Evolutionary conservation across 2,113 vertebrate genomes (phyloP).

Genomic region (Urocynchramus pylzowi): DNA sequence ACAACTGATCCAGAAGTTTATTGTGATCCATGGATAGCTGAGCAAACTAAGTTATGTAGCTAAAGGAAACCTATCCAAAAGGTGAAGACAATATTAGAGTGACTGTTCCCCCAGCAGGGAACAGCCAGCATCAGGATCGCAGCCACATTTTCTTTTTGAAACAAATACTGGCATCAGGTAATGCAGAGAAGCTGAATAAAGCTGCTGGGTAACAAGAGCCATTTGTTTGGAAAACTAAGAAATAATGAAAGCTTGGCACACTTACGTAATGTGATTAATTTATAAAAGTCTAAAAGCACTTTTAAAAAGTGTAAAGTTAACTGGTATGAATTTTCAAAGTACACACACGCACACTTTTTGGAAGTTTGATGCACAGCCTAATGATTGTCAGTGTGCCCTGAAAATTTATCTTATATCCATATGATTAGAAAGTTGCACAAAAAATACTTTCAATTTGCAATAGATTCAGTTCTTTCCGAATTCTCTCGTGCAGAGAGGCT

Average conservation of each 20-base stretch:
- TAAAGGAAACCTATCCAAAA: background rate
- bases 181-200: background rate
- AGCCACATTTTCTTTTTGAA: background rate
- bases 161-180: background rate
- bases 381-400: background rate
- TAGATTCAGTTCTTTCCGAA: background rate
- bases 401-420: background rate
- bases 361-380: background rate
- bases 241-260: background rate
- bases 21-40: background rate
- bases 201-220: background rate
- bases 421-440: background rate
- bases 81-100: background rate
- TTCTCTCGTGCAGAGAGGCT: background rate
- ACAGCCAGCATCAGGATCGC: background rate
- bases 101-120: background rate
- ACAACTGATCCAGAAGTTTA: background rate
- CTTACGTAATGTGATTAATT: background rate
- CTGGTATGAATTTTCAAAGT: background rate
- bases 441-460: background rate
- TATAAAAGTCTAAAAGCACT: background rate
- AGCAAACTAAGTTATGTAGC: background rate
- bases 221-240: constrained; percentile 2
- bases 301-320: background rate
- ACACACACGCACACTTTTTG: background rate